Percentiles rank a stretch among this genome's conserved stretches.
Evolutionary conservation across 1,140 invertebrate genomes (phyloP).

Genomic region (Drosophila nebulosa): DNA sequence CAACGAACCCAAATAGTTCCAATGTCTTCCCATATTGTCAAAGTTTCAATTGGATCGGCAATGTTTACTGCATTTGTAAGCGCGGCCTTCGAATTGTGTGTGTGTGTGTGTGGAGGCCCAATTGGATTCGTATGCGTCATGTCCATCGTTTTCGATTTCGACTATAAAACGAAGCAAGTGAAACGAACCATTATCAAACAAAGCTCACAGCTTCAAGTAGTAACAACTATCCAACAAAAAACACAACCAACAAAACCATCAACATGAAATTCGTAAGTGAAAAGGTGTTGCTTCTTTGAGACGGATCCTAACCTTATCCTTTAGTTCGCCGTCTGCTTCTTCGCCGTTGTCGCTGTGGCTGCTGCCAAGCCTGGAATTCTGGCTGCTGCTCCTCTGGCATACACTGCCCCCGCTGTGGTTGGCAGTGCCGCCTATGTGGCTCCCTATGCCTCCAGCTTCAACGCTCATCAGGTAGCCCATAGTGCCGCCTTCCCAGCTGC

Average conservation of each 20-base stretch:
- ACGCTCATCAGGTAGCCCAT: constrained; percentile 47
- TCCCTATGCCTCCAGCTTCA: constrained; percentile 79
- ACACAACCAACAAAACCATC: constrained; percentile 40
- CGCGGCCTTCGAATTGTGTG: too few relatives aligned
- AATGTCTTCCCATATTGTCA: too few relatives aligned
- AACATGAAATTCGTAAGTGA: constrained; percentile 77
- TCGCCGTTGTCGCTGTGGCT: constrained; percentile 65
- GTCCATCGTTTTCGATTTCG: background rate
- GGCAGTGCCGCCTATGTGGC: constrained; percentile 81
- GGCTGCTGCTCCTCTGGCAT: constrained; percentile 73
- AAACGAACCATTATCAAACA: constrained; percentile 43
- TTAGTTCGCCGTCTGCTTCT: constrained; percentile 72
- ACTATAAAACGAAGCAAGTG: constrained; percentile 44
- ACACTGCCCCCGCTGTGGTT: constrained; percentile 75
- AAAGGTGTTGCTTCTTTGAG: background rate
- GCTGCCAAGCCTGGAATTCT: constrained; percentile 59
- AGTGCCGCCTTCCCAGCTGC: constrained; percentile 66
- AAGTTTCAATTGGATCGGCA: too few relatives aligned
- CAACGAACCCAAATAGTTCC: too few relatives aligned
- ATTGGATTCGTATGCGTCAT: too few relatives aligned
- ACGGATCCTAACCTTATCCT: background rate
- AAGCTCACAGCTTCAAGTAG: constrained; percentile 54
- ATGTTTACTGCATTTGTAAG: too few relatives aligned
- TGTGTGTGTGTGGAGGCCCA: too few relatives aligned
- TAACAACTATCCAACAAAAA: constrained; percentile 23